Evolutionary conservation across 2,797 vertebrate species (phyloP), one percentile per base, ranked within the genome.

Genomic region (Peromyscus nudipes): DNA sequence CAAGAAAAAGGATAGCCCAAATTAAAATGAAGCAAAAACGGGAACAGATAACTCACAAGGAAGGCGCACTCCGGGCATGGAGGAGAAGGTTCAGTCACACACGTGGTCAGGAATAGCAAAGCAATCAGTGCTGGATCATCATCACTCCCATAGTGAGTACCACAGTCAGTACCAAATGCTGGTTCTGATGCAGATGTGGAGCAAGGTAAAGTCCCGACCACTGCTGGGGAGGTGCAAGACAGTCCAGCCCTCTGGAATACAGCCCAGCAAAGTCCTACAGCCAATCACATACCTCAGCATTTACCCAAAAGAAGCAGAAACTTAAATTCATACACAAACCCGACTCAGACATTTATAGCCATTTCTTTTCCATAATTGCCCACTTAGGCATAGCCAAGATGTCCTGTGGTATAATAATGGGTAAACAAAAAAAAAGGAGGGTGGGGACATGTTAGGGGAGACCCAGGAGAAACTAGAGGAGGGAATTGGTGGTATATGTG

Each of bases 21-120:
- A 83, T 83, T 83, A 83, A 83, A 60, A 83, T 29, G 57, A 83
- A 83, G 57, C 37, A 52, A 64, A 83, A 27, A 29, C 57, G 10
- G 17, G 27, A 83, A 43, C 37, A 31, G 81, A 64, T 83, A 43
- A 64, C 57, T 43, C 57, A 83, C 57, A 31, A 19, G 0, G 9
- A 60, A 83, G 81, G 37, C 29, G 25, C 81, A 43, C 14, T 83
- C 55, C 21, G 5, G 57, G 25, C 57, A 43, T 29, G 27, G 14
- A 83, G 25, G 55, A 81, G 52, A 13, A 82, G 81, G 57, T 43
- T 29, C 81, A 64, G 27, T 60, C 55, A 0, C 9, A 29, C 25
- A 31, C 27, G 6, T 27, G 62, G 37, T 64, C 57, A 64, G 57
- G 37, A 43, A 83, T 17, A 43, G 57, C 60, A 31, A 40, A 83